phyloP scores from a whole-genome alignment of 2,797 vertebrate genomes.

The Neosilurus hyrtlii region DNA sequence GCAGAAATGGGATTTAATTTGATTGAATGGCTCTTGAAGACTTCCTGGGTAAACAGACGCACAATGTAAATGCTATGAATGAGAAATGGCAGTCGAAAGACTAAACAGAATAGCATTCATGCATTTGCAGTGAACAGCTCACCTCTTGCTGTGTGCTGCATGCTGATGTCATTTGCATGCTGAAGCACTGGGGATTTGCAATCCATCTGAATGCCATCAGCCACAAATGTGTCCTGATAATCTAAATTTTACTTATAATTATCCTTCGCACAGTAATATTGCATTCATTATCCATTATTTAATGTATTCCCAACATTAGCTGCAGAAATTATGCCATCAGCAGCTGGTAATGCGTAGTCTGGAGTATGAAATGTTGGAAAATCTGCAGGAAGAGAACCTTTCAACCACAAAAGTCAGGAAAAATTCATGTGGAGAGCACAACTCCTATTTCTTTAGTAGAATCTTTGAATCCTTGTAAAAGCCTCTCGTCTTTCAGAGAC shows the following conservation, averaged over 20 bases:
- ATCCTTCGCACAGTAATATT: not conserved
- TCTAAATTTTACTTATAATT: not conserved
- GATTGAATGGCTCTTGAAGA: conserved; percentile 11
- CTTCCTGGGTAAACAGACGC: conserved; percentile 15
- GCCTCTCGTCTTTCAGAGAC: conserved; percentile 39
- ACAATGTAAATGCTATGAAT: conserved; percentile 9
- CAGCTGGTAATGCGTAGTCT: not conserved
- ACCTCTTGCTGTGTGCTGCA: conserved; percentile 17
- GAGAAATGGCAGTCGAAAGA: conserved; percentile 5
- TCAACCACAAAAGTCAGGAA: not conserved
- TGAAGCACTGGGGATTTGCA: not conserved
- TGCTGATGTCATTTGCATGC: conserved; percentile 18
- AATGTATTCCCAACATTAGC: not conserved
- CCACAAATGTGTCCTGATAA: conserved; percentile 1
- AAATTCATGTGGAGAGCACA: not conserved
- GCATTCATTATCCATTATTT: not conserved
- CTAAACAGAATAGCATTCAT: conserved; percentile 18
- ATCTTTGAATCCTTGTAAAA: conserved; percentile 40
- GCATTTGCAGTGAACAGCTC: not conserved
- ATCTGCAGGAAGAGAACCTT: not conserved
- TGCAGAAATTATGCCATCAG: not conserved
- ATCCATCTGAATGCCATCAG: not conserved
- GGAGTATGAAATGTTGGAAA: not conserved
- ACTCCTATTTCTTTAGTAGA: conserved; percentile 28
- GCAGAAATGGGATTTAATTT: conserved; percentile 8